Evolutionary conservation across 2,888 invertebrate genomes (phyloP), one percentile per base, ranked within the genome.

Genomic region (Plebejus anna): DNA sequence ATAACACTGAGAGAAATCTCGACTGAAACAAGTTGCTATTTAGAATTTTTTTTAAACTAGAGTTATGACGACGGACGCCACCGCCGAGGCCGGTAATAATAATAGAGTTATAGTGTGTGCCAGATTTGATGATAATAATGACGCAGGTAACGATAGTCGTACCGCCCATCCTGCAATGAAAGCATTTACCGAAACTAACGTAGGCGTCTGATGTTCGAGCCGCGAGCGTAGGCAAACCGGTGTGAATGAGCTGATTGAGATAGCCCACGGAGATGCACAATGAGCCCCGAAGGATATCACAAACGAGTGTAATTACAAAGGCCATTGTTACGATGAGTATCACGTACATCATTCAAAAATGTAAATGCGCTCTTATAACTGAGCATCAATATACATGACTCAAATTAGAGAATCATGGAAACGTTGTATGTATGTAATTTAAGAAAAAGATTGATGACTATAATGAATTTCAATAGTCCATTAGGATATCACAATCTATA

Each of bases 211-310:
- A 82, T 80, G 79, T 77, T 79, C 79, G 78, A 80, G 88, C 88
- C 77, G 78, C 79, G 78, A 80, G 88, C 88, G 90, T 90, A 86
- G 90, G 91, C 86, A 82, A 87, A 87, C 88, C 84, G 84, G 88
- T 76, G 80, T 79, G 80, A 83, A 84, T 81, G 78, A 79, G 78
- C 79, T 79, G 78, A 80, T 80, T 78, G 76, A 76, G 77, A 80
- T 78, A 78, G 72, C 76, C 72, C 76, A 76, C 76, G 61, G 72
- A 76, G 78, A 81, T 79, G 78, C 79, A 78, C 78, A 77, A 73
- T 79, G 75, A 79, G 47, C 61, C 61, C 51, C 73, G 73, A 73
- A 73, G 73, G 73, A 73, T 76, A 76, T 51, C 57, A 71, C 57
- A 71, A 76, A 32, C 66, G 61, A 61, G 11, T 61, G 13, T 76